phyloP scores from a whole-genome alignment of 2,113 vertebrate genomes.

The Aegypius monachus region DNA sequence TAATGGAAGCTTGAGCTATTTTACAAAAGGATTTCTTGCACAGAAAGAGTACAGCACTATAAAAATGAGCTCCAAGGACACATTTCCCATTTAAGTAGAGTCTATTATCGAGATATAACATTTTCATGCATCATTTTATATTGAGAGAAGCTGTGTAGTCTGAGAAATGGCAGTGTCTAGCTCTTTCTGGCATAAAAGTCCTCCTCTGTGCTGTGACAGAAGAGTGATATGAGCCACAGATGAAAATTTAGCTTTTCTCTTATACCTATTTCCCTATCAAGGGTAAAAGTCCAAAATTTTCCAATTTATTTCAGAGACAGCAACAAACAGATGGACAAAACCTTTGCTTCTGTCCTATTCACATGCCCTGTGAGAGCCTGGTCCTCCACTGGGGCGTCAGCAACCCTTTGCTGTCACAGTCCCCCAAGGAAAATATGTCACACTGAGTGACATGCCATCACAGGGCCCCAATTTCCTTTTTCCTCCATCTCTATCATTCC shows the following conservation, averaged over 20 bases:
- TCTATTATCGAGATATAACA: conserved; percentile 6
- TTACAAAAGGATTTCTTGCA: not conserved
- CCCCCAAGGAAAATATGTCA: not conserved
- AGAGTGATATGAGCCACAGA: not conserved
- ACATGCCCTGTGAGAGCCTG: not conserved
- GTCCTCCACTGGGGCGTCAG: not conserved
- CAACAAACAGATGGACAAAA: not conserved
- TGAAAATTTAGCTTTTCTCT: not conserved
- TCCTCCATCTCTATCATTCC: not conserved
- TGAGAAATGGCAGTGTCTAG: not conserved
- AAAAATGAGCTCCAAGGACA: conserved; percentile 36
- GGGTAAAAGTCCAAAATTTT: not conserved
- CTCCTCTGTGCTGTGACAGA: not conserved
- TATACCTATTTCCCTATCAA: not conserved
- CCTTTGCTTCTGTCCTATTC: not conserved
- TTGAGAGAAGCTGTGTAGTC: not conserved
- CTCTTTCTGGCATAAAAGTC: not conserved
- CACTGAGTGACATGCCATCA: not conserved
- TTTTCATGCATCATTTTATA: conserved; percentile 16
- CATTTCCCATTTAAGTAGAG: conserved; percentile 2
- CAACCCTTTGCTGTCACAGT: not conserved
- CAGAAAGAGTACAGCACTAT: not conserved
- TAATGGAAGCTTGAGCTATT: not conserved
- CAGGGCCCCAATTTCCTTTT: not conserved
- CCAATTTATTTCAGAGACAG: not conserved